These are phyloP conservation scores for Drosophila obscura DNA, from an alignment of 1,140 invertebrate genomes.

Conservation along the genomic window DNA sequence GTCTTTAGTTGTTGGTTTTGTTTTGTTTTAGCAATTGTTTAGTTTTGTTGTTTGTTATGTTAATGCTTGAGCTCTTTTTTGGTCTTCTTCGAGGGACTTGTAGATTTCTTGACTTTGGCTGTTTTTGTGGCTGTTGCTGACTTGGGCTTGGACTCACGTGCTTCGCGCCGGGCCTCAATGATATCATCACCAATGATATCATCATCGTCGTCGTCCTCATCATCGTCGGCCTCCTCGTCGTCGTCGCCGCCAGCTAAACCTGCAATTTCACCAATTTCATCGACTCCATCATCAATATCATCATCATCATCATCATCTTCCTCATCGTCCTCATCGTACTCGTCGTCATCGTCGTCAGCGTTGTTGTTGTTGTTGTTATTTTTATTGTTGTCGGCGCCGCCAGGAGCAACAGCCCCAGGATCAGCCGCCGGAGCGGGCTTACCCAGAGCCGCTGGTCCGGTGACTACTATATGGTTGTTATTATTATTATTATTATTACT, in stretches of 20 bases:
- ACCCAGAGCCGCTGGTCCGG: conserved; percentile 42
- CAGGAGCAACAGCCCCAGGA: conserved; percentile 34
- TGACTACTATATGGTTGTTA: conserved; percentile 61
- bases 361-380: conserved; percentile 87
- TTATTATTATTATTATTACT: conserved; percentile 52
- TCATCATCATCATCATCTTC: conserved; percentile 84
- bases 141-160: conserved; percentile 95
- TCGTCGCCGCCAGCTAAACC: conserved; percentile 86
- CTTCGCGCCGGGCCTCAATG: conserved; percentile 87
- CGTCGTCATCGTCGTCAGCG: conserved; percentile 87
- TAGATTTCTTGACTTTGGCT: conserved; percentile 85
- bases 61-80: conserved; percentile 83
- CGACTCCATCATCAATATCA: conserved; percentile 85
- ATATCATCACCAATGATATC: conserved; percentile 87
- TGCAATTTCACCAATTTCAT: conserved; percentile 87
- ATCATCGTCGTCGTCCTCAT: conserved; percentile 88
- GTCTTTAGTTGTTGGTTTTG: conserved; percentile 36
- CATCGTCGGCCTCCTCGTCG: conserved; percentile 90
- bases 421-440: conserved; percentile 29
- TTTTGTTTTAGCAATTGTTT: conserved; percentile 36
- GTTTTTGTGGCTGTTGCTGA: conserved; percentile 84
- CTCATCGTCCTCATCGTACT: conserved; percentile 87
- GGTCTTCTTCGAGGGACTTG: conserved; percentile 84
- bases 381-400: conserved; percentile 85
- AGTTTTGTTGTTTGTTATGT: conserved; percentile 29